phyloP scores from a whole-genome alignment of 64 coral and sea anemone genomes.

The Montipora sp. region DNA sequence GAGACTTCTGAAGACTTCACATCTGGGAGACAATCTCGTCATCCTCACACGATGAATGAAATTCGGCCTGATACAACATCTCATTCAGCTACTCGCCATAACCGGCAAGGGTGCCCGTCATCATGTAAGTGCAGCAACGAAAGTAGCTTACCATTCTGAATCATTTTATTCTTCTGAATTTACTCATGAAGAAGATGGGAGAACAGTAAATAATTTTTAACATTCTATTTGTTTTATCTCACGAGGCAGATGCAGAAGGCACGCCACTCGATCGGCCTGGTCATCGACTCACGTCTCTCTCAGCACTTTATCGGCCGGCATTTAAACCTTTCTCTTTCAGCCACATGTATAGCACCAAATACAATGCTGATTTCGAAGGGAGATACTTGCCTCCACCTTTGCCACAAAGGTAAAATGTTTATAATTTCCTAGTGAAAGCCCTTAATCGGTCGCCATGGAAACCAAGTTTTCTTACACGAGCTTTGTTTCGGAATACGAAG shows the following conservation, averaged over 20 bases:
- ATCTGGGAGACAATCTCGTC: background rate
- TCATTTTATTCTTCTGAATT: background rate
- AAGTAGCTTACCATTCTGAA: background rate
- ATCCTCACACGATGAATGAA: constrained; percentile 14
- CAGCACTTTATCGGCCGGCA: constrained; percentile 78
- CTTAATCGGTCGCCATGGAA: constrained; percentile 58
- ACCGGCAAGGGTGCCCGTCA: background rate
- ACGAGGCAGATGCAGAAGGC: background rate
- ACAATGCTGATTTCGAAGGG: constrained; percentile 84
- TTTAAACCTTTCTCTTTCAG: constrained; percentile 92
- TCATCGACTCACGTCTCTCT: constrained; percentile 66
- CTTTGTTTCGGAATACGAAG: too few relatives aligned
- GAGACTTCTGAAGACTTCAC: constrained; percentile 23
- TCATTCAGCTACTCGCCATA: background rate
- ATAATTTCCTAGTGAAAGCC: background rate
- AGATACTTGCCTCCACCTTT: constrained; percentile 73
- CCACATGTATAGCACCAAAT: constrained; percentile 95
- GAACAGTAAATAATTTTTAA: background rate
- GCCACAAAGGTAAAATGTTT: constrained; percentile 73
- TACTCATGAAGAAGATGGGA: background rate
- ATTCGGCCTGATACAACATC: background rate
- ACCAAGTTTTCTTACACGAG: background rate
- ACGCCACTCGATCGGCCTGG: background rate
- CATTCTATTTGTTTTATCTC: background rate
- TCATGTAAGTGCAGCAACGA: background rate